Percentiles rank a stretch among this genome's conserved stretches.
Conservation (phyloP, 2,888 invertebrate species). For the Microctonus brassicae region DNA sequence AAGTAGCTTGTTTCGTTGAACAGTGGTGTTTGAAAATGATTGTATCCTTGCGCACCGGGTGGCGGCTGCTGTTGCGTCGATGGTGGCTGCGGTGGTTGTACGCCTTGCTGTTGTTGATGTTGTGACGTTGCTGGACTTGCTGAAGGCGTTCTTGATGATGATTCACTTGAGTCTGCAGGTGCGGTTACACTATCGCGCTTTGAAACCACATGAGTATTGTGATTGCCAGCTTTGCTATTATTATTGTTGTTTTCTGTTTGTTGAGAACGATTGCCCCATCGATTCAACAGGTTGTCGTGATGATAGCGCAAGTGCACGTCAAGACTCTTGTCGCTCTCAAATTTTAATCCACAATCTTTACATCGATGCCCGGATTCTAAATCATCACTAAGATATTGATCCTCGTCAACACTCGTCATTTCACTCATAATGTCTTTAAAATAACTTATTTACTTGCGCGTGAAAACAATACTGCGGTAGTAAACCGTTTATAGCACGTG, state of each 20-base stretch:
- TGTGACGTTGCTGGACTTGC: slow-evolving; percentile 72
- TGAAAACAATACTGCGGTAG: not conserved
- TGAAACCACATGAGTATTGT: slow-evolving; percentile 72
- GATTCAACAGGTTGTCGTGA: slow-evolving; percentile 81
- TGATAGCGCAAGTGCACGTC: slow-evolving; percentile 86
- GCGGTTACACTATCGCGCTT: slow-evolving; percentile 72
- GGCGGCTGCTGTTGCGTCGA: slow-evolving; percentile 45
- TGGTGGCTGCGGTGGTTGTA: slow-evolving; percentile 52
- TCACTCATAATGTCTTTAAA: slow-evolving; percentile 63
- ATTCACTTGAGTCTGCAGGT: slow-evolving; percentile 82
- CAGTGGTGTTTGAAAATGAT: slow-evolving; percentile 56
- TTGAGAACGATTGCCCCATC: slow-evolving; percentile 77
- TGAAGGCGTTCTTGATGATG: slow-evolving; percentile 72
- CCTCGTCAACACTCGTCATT: slow-evolving; percentile 68
- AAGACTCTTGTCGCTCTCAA: slow-evolving; percentile 82
- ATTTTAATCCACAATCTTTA: slow-evolving; percentile 81
- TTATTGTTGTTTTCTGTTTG: slow-evolving; percentile 78
- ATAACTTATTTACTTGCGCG: not conserved
- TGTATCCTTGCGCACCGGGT: slow-evolving; percentile 46
- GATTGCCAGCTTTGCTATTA: slow-evolving; percentile 69
- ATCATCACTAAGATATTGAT: slow-evolving; percentile 58
- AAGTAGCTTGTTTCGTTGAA: slow-evolving; percentile 58
- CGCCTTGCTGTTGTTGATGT: slow-evolving; percentile 70
- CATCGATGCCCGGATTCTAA: slow-evolving; percentile 76
- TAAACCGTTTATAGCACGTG: not conserved